These are phyloP conservation scores for Phoeniculus purpureus DNA, from an alignment of 2,797 vertebrate species.

Conservation along the genomic window DNA sequence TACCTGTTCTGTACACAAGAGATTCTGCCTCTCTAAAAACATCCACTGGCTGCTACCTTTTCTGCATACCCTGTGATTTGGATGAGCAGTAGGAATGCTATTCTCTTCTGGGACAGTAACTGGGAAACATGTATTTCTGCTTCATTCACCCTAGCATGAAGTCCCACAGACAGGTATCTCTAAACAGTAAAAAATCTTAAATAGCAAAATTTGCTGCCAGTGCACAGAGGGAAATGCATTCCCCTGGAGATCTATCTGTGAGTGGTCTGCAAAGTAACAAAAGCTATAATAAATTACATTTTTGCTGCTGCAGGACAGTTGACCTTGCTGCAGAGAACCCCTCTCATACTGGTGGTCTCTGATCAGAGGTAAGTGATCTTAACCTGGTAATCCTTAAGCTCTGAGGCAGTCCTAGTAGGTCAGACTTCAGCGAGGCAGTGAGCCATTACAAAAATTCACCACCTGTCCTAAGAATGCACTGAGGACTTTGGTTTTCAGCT, in stretches of 20 bases:
- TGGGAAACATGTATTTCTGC: neutral
- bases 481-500: neutral
- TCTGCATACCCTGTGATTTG: neutral
- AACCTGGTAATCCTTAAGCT: neutral
- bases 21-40: constrained; percentile 14
- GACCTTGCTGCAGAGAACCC: neutral
- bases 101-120: constrained; percentile 2
- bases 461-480: neutral
- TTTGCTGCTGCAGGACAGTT: neutral
- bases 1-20: neutral
- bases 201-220: neutral
- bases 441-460: neutral
- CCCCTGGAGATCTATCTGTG: neutral
- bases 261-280: neutral
- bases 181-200: neutral
- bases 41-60: neutral
- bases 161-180: neutral
- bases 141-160: neutral
- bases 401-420: neutral
- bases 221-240: neutral
- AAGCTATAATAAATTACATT: neutral
- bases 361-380: neutral
- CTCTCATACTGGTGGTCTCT: neutral
- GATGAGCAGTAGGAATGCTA: neutral
- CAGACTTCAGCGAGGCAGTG: neutral